phyloP scores from a whole-genome alignment of 2,888 invertebrate genomes.

The Monoplex corrugatus region DNA sequence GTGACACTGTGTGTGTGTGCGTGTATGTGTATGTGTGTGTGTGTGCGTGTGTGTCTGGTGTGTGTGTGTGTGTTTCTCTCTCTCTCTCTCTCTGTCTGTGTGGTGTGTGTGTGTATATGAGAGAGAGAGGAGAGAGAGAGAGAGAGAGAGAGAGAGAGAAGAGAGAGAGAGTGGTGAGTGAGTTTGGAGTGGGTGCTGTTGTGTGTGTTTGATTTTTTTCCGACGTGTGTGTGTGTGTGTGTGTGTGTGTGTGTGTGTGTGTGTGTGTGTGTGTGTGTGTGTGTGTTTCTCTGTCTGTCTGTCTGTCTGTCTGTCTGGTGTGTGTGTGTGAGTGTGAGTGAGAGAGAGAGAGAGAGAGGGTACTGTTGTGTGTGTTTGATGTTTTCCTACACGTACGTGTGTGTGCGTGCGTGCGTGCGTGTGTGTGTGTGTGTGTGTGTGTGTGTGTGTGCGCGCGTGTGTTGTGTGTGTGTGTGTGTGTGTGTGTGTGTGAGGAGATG shows the following conservation, averaged over 20 bases:
- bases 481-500: background rate
- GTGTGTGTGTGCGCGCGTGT: background rate
- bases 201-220: background rate
- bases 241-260: background rate
- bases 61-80: background rate
- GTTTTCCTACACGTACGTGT: background rate
- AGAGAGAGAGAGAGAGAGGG: background rate
- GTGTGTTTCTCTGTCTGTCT: no score
- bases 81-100: background rate
- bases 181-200: background rate
- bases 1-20: no score
- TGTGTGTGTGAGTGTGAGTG: no score
- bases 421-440: background rate
- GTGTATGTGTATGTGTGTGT: background rate
- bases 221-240: background rate
- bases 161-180: background rate
- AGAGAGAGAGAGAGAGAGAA: background rate
- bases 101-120: background rate
- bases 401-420: background rate
- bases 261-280: background rate
- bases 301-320: no score
- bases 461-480: no score
- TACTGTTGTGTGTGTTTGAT: background rate
- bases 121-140: background rate
- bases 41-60: background rate